Evolutionary conservation across 2,888 invertebrate species (phyloP).

Genomic region (Atherix ibis): DNA sequence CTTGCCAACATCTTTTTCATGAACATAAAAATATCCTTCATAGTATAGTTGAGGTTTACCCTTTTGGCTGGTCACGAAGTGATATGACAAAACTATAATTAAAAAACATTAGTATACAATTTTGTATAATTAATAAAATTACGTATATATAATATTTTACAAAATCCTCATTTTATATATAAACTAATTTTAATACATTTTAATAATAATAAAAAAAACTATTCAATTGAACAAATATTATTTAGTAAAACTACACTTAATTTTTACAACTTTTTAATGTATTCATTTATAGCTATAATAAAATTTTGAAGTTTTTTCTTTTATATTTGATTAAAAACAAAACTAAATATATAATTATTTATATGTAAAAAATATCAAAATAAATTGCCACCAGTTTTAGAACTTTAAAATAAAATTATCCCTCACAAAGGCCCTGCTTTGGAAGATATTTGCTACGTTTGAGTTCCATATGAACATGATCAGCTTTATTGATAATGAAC

Average conservation of each 20-base stretch:
- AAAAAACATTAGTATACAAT: background rate
- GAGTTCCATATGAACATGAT: slow-evolving; percentile 30
- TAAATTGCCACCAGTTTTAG: background rate
- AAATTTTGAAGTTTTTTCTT: background rate
- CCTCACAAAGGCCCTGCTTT: no score
- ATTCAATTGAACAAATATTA: no score
- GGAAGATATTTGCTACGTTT: slow-evolving; percentile 31
- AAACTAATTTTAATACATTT: no score
- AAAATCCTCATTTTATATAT: background rate
- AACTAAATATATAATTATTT: background rate
- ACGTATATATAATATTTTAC: no score
- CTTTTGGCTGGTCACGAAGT: slow-evolving; percentile 26
- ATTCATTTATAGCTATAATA: background rate
- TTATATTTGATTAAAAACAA: background rate
- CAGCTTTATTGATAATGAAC: slow-evolving; percentile 29
- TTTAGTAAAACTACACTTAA: no score
- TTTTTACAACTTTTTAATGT: background rate
- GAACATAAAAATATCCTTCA: slow-evolving; percentile 25
- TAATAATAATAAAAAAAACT: slow-evolving; percentile 2
- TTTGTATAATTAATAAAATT: background rate
- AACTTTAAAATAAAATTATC: background rate
- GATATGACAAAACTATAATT: background rate
- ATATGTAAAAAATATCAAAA: background rate
- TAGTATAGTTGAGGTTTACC: slow-evolving; percentile 23
- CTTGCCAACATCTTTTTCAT: slow-evolving; percentile 24